Percentiles rank a stretch among this genome's conserved stretches.
Conservation (phyloP, 2,888 invertebrate species). For the Tenthredo mesomela region DNA sequence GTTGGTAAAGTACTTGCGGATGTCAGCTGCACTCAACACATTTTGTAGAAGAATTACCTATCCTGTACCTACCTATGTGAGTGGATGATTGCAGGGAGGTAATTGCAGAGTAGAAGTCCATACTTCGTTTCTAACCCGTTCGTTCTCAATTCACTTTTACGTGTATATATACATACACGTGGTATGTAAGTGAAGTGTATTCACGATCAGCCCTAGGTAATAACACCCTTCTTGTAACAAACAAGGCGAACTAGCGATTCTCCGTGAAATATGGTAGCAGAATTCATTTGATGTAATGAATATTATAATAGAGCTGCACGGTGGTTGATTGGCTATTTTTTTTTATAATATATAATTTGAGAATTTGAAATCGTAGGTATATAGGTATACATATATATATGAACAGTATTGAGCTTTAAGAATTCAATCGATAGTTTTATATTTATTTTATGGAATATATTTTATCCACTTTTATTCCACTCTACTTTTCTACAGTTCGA, state of each 20-base stretch:
- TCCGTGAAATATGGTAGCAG: background rate
- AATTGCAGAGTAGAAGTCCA: slow-evolving; percentile 25
- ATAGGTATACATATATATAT: too few relatives aligned
- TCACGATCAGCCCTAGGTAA: slow-evolving; percentile 2
- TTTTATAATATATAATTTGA: background rate
- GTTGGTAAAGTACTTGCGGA: background rate
- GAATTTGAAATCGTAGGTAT: too few relatives aligned
- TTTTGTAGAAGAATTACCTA: slow-evolving; percentile 4
- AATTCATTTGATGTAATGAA: background rate
- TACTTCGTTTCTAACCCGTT: background rate
- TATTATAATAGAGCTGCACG: background rate
- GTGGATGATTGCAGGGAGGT: slow-evolving; percentile 23
- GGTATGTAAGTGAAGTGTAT: background rate
- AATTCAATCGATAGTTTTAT: background rate
- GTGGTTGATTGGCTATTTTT: background rate
- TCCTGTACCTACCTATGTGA: background rate
- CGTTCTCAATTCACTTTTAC: background rate
- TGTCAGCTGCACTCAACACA: slow-evolving; percentile 16
- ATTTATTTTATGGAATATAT: background rate
- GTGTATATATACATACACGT: too few relatives aligned
- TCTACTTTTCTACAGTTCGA: background rate
- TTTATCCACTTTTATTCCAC: background rate
- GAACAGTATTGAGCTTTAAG: too few relatives aligned
- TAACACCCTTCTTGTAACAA: slow-evolving; percentile 13
- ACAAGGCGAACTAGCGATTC: background rate